These are phyloP conservation scores for Parnassius apollo DNA, from an alignment of 2,888 invertebrate species.

Conservation along the genomic window DNA sequence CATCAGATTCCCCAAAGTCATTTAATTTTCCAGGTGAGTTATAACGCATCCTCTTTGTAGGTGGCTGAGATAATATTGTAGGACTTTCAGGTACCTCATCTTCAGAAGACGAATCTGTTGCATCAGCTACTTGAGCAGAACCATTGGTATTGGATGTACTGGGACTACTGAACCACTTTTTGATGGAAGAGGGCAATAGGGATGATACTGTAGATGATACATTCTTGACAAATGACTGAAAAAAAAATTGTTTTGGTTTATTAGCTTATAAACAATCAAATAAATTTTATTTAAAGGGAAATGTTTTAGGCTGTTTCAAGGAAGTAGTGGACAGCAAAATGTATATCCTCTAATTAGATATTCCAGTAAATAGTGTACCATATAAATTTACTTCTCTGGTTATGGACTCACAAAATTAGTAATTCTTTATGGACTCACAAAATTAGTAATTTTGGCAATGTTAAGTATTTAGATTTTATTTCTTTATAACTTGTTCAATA, in stretches of 20 bases:
- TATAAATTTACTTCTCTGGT: too few species aligned
- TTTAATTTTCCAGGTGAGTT: constrained; percentile 40
- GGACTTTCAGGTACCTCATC: constrained; percentile 52
- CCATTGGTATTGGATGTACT: constrained; percentile 61
- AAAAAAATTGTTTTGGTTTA: constrained; percentile 35
- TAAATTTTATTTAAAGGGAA: too few species aligned
- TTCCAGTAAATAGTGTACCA: too few species aligned
- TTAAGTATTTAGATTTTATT: too few species aligned
- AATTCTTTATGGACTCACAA: too few species aligned
- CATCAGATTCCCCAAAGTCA: constrained; percentile 43
- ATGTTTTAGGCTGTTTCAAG: too few species aligned
- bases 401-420: too few species aligned
- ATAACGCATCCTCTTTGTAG: constrained; percentile 64
- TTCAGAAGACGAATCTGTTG: constrained; percentile 64
- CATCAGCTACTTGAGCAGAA: constrained; percentile 57
- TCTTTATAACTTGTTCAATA: too few species aligned
- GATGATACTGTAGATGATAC: constrained; percentile 83
- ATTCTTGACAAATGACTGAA: constrained; percentile 86
- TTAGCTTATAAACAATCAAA: not conserved
- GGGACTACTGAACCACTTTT: constrained; percentile 76
- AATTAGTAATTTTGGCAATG: too few species aligned
- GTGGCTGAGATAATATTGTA: constrained; percentile 58
- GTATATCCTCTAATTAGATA: too few species aligned
- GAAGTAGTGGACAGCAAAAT: too few species aligned
- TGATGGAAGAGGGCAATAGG: constrained; percentile 82